phyloP scores from a whole-genome alignment of 2,888 invertebrate species.

The Podotricha telesiphe region DNA sequence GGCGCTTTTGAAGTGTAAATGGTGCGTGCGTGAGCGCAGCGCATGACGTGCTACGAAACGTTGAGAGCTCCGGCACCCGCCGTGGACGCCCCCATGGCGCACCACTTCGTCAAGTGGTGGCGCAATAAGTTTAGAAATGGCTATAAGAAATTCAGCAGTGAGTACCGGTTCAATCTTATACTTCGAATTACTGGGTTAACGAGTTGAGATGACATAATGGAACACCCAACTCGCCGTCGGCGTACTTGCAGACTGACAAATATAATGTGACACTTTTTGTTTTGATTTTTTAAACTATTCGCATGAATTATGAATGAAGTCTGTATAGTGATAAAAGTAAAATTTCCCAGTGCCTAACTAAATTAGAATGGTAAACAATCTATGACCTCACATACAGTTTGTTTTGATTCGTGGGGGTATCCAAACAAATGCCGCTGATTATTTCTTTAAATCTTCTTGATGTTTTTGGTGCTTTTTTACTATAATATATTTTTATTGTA shows the following conservation, averaged over 20 bases:
- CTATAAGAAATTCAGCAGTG: conserved; percentile 89
- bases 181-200: not conserved
- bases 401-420: conserved; percentile 16
- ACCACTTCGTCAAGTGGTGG: conserved; percentile 90
- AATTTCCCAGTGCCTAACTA: not conserved
- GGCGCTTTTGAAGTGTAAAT: conserved; percentile 80
- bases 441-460: not conserved
- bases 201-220: conserved; percentile 1
- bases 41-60: conserved; percentile 85
- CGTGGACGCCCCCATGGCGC: conserved; percentile 87
- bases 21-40: conserved; percentile 84
- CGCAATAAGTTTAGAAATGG: conserved; percentile 89
- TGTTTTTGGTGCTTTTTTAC: not conserved
- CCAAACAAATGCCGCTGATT: conserved; percentile 3
- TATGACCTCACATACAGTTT: conserved; percentile 17
- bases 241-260: not conserved
- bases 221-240: not conserved
- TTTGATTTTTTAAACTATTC: not conserved
- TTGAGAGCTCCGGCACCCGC: conserved; percentile 82
- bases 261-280: not conserved
- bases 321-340: not conserved
- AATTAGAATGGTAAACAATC: conserved; percentile 20
- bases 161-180: conserved; percentile 53
- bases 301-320: not conserved
- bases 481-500: no score